These are phyloP conservation scores for Syrrhaptes paradoxus DNA, from an alignment of 2,113 vertebrate species.

Conservation along the genomic window DNA sequence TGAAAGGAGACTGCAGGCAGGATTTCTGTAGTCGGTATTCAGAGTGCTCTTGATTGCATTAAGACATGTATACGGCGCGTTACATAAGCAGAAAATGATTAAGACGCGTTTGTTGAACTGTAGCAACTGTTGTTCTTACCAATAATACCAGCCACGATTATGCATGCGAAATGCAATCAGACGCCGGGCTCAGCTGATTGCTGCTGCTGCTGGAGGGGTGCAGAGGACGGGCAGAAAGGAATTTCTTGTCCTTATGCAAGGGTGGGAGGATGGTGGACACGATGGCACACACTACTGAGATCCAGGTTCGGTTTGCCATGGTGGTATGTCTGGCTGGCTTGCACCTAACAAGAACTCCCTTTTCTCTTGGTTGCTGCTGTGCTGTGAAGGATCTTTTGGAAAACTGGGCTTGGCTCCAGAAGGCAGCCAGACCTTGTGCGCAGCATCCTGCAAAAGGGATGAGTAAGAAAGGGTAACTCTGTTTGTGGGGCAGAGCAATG, in stretches of 20 bases:
- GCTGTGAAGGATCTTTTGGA: not conserved
- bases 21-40: not conserved
- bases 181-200: not conserved
- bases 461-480: not conserved
- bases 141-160: slow-evolving; percentile 43
- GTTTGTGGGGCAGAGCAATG: not conserved
- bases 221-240: not conserved
- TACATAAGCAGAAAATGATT: slow-evolving; percentile 60
- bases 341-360: not conserved
- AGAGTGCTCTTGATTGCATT: slow-evolving; percentile 39
- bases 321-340: not conserved
- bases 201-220: not conserved
- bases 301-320: not conserved
- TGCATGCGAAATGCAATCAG: slow-evolving; percentile 47
- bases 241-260: not conserved
- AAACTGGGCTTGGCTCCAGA: not conserved
- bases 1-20: not conserved
- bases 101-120: slow-evolving; percentile 52
- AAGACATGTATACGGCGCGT: not conserved
- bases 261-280: not conserved
- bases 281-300: not conserved
- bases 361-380: not conserved
- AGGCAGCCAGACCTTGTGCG: not conserved
- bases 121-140: slow-evolving; percentile 53
- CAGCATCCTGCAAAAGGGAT: not conserved